Base-by-base conservation (phyloP, 2,113 vertebrate species). In the Zingel zingel region DNA sequence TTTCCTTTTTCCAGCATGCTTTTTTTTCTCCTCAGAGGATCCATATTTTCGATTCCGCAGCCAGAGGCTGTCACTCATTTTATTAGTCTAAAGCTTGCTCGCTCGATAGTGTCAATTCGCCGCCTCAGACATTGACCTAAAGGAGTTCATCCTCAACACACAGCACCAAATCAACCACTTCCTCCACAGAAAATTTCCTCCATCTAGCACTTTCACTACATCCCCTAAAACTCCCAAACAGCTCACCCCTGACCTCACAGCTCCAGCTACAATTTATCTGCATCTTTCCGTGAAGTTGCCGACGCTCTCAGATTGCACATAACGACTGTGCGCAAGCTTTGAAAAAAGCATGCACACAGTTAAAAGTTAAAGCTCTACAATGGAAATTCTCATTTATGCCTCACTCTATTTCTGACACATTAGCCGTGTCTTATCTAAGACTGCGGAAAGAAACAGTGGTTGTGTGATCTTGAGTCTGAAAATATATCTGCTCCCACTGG, bases 11-110 rank as follows among this genome's bases (percentile, higher is more conserved):
- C 79, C 69, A 85, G 78, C 78, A 88, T 61, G 75, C 75, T 83
- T 82, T 90, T 91, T 90, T 80, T 43, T 11, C 9, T 39, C 8
- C 77, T 82, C 39, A 83, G 83, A 86, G 84, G 83, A 95, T 95
- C 95, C 83, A 95, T 95, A 93, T 89, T 74, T 94, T 95, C 91
- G 94, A 95, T 95, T 92, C 72, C 80, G 76, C 83, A 89, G 87
- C 88, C 88, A 88, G 88, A 88, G 81, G 88, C 93, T 94, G 93
- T 93, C 94, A 93, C 83, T 94, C 89, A 94, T 95, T 94, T 94
- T 94, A 93, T 94, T 95, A 93, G 91, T 74, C 84, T 90, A 92
- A 94, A 92, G 92, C 92, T 86, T 69, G 85, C 89, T 72, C 59
- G 87, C 88, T 95, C 93, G 91, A 95, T 94, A 94, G 85, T 85